phyloP scores from a whole-genome alignment of 2,113 vertebrate genomes.

The Cephalopterus ornatus region DNA sequence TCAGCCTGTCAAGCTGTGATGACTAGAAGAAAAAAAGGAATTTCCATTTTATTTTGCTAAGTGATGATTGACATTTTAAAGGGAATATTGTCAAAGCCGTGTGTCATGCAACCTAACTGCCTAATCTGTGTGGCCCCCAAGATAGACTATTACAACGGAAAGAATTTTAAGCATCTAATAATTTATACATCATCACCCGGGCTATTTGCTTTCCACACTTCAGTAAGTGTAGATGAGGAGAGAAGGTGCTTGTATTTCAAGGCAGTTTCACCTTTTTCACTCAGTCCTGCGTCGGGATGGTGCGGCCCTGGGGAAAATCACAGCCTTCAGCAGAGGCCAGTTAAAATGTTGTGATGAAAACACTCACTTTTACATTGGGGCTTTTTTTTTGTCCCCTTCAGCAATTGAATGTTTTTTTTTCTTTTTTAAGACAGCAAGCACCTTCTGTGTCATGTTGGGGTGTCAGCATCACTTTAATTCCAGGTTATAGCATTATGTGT shows the following conservation, averaged over 20 bases:
- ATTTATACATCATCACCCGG: neutral
- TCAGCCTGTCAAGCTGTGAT: neutral
- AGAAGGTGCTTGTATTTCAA: neutral
- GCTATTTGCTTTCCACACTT: neutral
- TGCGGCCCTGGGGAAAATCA: neutral
- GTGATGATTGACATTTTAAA: neutral
- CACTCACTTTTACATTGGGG: neutral
- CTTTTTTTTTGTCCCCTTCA: fast-evolving
- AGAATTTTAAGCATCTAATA: neutral
- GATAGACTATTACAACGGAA: neutral
- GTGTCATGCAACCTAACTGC: neutral
- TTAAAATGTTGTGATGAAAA: neutral
- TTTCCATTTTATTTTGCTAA: neutral
- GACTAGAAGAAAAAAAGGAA: neutral
- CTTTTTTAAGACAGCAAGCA: neutral
- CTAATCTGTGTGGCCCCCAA: neutral
- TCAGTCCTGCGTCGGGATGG: fast-evolving
- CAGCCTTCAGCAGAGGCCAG: neutral
- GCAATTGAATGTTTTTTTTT: neutral
- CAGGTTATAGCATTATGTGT: neutral
- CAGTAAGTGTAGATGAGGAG: neutral
- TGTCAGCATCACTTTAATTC: neutral
- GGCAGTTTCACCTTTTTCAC: neutral
- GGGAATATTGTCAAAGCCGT: neutral
- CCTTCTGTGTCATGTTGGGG: neutral